Percentiles rank a stretch among this genome's conserved stretches.
Evolutionary conservation across 2,888 invertebrate species (phyloP).

Genomic region (Mamestra brassicae): DNA sequence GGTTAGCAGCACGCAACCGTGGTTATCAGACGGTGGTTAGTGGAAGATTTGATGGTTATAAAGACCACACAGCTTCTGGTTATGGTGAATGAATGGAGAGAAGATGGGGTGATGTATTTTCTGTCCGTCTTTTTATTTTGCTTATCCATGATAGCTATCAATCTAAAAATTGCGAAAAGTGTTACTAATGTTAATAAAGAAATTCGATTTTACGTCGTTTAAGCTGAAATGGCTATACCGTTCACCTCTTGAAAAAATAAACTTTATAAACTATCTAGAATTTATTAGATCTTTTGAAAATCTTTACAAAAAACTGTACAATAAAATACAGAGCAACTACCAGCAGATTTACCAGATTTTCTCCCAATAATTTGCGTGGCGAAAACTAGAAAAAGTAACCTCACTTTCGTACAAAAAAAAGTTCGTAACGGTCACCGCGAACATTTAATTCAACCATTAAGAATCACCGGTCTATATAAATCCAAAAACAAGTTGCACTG

Average conservation of each 20-base stretch:
- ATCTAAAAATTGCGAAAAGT: conserved; percentile 30
- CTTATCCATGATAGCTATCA: background rate
- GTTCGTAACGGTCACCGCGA: conserved; percentile 72
- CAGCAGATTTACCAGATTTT: conserved; percentile 46
- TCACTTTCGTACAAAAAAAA: conserved; percentile 70
- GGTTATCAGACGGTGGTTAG: conserved; percentile 10
- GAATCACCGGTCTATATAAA: conserved; percentile 80
- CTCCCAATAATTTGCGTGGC: conserved; percentile 59
- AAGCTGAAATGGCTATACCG: conserved; percentile 10
- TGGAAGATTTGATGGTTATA: conserved; percentile 8
- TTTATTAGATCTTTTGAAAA: conserved; percentile 28
- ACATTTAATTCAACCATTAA: conserved; percentile 78
- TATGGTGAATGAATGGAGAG: background rate
- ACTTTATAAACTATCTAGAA: conserved; percentile 19
- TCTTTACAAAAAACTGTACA: conserved; percentile 29
- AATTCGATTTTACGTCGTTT: conserved; percentile 33
- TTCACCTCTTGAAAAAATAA: conserved; percentile 26
- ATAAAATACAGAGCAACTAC: conserved; percentile 14
- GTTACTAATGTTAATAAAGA: conserved; percentile 36
- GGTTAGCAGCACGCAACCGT: conserved; percentile 55
- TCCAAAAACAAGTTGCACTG: conserved; percentile 78
- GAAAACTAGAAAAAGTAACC: conserved; percentile 59
- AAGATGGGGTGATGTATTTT: background rate
- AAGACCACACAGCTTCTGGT: conserved; percentile 47
- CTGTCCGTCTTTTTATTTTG: background rate